phyloP scores from a whole-genome alignment of 1,140 invertebrate species.

The Polyergus mexicanus region DNA sequence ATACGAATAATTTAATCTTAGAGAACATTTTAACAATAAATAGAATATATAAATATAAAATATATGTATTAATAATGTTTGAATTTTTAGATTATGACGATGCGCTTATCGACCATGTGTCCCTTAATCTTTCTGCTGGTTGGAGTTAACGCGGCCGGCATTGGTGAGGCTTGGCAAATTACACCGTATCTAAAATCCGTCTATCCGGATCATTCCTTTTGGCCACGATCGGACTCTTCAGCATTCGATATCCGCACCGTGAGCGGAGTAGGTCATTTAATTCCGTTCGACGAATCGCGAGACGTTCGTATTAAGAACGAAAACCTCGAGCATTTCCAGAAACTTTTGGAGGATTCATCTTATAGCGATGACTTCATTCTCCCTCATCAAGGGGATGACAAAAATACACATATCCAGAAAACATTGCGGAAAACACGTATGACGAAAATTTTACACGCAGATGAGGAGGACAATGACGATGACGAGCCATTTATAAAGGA shows the following conservation, averaged over 20 bases:
- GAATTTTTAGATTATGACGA: slow-evolving; percentile 57
- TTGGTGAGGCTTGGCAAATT: slow-evolving; percentile 80
- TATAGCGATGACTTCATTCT: background rate
- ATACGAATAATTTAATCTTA: background rate
- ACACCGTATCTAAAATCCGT: slow-evolving; percentile 67
- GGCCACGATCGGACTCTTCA: slow-evolving; percentile 76
- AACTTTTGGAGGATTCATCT: slow-evolving; percentile 2
- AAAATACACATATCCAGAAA: slow-evolving; percentile 47
- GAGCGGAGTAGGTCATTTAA: slow-evolving; percentile 74
- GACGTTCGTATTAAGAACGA: background rate
- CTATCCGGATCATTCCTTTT: slow-evolving; percentile 70
- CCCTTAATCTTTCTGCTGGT: slow-evolving; percentile 59
- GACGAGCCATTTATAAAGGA: background rate
- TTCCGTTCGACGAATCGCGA: slow-evolving; percentile 38
- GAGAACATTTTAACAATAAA: no score
- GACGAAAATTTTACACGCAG: slow-evolving; percentile 44
- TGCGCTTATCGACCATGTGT: slow-evolving; percentile 36
- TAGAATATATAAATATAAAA: background rate
- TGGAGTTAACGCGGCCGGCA: slow-evolving; percentile 68
- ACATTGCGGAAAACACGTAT: slow-evolving; percentile 33
- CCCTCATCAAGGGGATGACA: background rate
- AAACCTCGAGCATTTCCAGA: background rate
- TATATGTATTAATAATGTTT: slow-evolving; percentile 23
- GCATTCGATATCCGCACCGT: slow-evolving; percentile 79
- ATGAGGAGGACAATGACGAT: slow-evolving; percentile 24